These are phyloP conservation scores for Hypsibius dujardini DNA, from an alignment of 1,140 invertebrate species.

Conservation along the genomic window DNA sequence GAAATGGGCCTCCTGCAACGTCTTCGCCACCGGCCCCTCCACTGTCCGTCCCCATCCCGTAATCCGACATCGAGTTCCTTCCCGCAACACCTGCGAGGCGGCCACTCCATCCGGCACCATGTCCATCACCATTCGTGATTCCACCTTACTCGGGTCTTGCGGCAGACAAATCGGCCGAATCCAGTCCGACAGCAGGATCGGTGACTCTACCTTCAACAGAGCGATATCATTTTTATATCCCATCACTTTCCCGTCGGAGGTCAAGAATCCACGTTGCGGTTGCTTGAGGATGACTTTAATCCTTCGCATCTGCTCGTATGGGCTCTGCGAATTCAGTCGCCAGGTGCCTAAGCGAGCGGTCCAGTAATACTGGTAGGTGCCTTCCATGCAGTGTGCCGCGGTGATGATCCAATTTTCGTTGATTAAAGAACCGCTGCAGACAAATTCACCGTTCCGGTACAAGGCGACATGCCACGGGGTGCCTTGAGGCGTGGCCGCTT, in stretches of 20 bases:
- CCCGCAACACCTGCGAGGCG: background rate
- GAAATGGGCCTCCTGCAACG: slow-evolving; percentile 5
- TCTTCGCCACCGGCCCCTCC: slow-evolving; percentile 12
- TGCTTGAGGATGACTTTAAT: slow-evolving; percentile 4
- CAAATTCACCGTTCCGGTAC: slow-evolving; percentile 25
- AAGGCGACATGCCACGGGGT: slow-evolving; percentile 24
- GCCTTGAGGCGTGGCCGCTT: slow-evolving; percentile 11
- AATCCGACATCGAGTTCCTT: slow-evolving; percentile 11
- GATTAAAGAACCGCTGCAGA: slow-evolving; percentile 18
- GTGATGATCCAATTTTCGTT: slow-evolving; percentile 11
- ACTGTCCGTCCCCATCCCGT: slow-evolving; percentile 9
- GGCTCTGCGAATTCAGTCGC: slow-evolving; percentile 14
- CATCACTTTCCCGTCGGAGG: background rate
- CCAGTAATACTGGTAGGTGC: slow-evolving; percentile 13
- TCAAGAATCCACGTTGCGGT: background rate
- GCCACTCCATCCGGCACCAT: background rate
- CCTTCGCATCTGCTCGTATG: slow-evolving; percentile 5
- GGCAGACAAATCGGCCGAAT: slow-evolving; percentile 25
- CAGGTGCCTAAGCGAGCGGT: slow-evolving; percentile 1
- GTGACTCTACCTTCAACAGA: slow-evolving; percentile 22
- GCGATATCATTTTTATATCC: slow-evolving; percentile 22
- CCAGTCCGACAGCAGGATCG: slow-evolving; percentile 21
- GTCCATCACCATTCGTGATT: background rate
- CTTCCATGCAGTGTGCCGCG: slow-evolving; percentile 10
- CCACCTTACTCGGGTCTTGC: background rate